phyloP scores from a whole-genome alignment of 2,113 vertebrate species.

The Ranitomeya variabilis region DNA sequence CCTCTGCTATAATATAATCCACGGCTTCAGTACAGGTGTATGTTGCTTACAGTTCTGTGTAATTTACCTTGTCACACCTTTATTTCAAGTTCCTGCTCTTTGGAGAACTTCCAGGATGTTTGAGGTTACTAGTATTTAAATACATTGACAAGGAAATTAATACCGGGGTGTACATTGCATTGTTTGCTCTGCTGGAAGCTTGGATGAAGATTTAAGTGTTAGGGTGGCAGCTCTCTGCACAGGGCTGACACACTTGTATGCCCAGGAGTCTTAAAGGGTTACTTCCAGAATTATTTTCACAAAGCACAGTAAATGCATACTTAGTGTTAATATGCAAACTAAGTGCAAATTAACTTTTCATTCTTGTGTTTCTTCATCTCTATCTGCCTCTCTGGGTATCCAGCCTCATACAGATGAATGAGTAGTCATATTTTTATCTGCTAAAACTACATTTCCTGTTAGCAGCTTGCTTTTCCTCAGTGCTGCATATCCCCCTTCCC shows the following conservation, averaged over 20 bases:
- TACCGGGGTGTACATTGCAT: neutral
- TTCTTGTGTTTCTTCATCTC: too few relatives aligned
- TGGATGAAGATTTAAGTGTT: neutral
- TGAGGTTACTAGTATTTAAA: constrained; percentile 24
- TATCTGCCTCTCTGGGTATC: too few relatives aligned
- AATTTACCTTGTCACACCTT: constrained; percentile 16
- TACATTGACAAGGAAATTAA: constrained; percentile 23
- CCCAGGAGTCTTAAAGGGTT: neutral
- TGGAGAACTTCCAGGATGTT: constrained; percentile 39
- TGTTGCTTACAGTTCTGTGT: neutral
- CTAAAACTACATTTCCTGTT: too few relatives aligned
- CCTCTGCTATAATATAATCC: neutral
- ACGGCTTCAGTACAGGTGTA: neutral
- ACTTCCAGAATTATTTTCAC: too few relatives aligned
- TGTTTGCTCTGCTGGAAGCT: constrained; percentile 1
- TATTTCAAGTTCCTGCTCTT: constrained; percentile 15
- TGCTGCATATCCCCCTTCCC: too few relatives aligned
- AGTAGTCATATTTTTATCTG: too few relatives aligned
- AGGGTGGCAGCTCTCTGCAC: neutral
- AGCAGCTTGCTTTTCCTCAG: too few relatives aligned
- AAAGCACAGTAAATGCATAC: too few relatives aligned
- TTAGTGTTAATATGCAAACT: too few relatives aligned
- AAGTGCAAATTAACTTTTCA: too few relatives aligned
- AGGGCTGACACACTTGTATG: neutral
- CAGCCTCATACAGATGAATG: too few relatives aligned